These are phyloP conservation scores for Drosophila guanche DNA, from an alignment of 1,140 invertebrate genomes.

Conservation along the genomic window DNA sequence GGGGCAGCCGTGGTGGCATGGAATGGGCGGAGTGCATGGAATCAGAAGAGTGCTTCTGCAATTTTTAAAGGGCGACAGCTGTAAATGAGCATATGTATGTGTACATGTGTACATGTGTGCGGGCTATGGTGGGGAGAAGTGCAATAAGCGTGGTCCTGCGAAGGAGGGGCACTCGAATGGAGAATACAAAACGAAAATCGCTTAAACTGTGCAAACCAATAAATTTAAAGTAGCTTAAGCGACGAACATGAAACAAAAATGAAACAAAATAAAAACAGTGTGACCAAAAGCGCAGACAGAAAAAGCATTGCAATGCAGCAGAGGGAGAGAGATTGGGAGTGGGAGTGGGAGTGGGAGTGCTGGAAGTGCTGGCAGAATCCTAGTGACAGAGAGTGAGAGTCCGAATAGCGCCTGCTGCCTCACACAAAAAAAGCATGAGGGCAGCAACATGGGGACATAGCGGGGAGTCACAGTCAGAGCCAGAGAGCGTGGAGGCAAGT, in stretches of 20 bases:
- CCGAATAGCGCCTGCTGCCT: no score
- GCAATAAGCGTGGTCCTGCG: not conserved
- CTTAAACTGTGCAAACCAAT: slow-evolving; percentile 79
- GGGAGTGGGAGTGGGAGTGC: not conserved
- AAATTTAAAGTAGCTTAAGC: slow-evolving; percentile 80
- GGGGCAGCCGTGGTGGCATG: not conserved
- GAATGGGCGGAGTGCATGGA: not conserved
- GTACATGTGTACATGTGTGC: no score
- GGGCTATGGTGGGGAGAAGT: not conserved
- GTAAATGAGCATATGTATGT: not conserved
- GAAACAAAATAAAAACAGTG: slow-evolving; percentile 29
- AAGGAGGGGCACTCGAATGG: slow-evolving; percentile 27
- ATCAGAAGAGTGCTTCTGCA: no score
- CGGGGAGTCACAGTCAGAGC: no score
- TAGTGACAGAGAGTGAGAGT: no score
- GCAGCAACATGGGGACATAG: no score
- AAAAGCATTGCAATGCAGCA: slow-evolving; percentile 16
- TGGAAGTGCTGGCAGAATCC: no score
- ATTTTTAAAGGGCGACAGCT: not conserved
- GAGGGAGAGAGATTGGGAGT: not conserved
- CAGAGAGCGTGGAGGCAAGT: no score
- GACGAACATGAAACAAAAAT: slow-evolving; percentile 35
- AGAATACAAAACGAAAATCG: slow-evolving; percentile 70
- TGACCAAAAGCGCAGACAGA: slow-evolving; percentile 5
- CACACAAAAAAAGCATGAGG: slow-evolving; percentile 16